Conservation (phyloP, 2,113 vertebrate genomes). For the Sapajus apella region DNA sequence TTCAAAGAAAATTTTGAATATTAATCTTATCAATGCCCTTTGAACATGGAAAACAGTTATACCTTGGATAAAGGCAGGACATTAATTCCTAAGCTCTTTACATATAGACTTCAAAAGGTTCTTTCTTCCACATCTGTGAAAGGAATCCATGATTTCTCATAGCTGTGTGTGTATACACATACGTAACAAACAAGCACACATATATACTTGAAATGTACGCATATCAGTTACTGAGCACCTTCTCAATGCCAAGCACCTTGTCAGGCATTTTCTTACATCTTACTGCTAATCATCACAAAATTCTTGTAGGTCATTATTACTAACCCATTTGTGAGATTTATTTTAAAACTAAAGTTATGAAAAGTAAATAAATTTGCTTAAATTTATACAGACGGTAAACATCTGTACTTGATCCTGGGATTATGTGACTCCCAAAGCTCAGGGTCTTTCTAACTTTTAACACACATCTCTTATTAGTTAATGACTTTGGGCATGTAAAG, state of each 20-base stretch:
- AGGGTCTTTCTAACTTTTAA: neutral
- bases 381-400: neutral
- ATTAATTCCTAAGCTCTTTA: conserved; percentile 65
- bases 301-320: neutral
- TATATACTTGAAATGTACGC: neutral
- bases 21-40: conserved; percentile 59
- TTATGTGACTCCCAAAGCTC: neutral
- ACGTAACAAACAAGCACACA: neutral
- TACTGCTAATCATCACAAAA: neutral
- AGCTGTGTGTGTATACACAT: neutral
- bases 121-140: conserved; percentile 41
- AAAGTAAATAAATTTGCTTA: conserved; percentile 17
- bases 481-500: neutral
- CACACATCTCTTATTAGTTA: neutral
- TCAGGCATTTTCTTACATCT: neutral
- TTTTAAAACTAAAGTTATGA: neutral
- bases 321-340: neutral
- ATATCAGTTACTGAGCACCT: neutral
- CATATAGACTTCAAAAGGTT: conserved; percentile 55
- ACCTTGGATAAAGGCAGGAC: conserved; percentile 54
- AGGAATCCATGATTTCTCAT: conserved; percentile 10
- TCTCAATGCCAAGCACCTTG: neutral
- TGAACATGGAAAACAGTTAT: conserved; percentile 51
- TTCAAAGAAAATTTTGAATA: conserved; percentile 71
- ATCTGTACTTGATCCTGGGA: neutral